Base-by-base conservation (phyloP, 2,888 invertebrate genomes). In the Sinopyrophorus schimmeli region DNA sequence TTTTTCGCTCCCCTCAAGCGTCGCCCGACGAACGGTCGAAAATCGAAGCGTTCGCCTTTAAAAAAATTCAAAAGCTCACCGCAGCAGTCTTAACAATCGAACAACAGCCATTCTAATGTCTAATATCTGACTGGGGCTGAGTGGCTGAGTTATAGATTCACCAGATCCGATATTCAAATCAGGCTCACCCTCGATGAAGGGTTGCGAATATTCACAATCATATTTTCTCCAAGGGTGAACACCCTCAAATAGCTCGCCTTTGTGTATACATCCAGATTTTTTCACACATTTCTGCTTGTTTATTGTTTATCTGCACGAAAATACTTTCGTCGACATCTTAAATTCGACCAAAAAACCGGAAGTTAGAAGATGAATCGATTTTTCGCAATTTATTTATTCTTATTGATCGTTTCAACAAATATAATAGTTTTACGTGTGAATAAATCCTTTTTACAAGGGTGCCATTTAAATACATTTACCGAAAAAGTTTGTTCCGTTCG, bases 161-260 rank as follows among this genome's bases (percentile, higher is more conserved):
- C 50, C 60, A 44, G 55, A 61, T 60, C 66, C 66, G 65, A 68
- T 68, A 68, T 68, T 68, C 67, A 68, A 68, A 68, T 68, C 64
- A 67, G 59, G 58, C 60, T 62, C 62, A 63, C 65, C 65, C 64
- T 61, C 59, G 65, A 60, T 66, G 68, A 68, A 67, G 68, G 67
- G 68, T 68, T 68, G 66, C 65, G 63, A 66, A 66, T 64, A 68
- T 68, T 66, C 66, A 64, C 66, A 67, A 68, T 68, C 68, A 65
- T 66, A 68, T 68, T 68, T 68, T 68, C 66, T 66, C 66, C 68
- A 68, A 68, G 68, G 66, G 66, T 67, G 68, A 66, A 67, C 66
- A 68, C 65, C 63, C 64, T 58, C 55, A 47, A 46, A 48, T 49
- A 42, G 54, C 55, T 47, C 52, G 60, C 62, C 62, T 65, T 65